A percentile compares a stretch with the other conserved stretches of the same genome.
Evolutionary conservation across 1,140 invertebrate species (phyloP).

Genomic region (Melanaphis sacchari): DNA sequence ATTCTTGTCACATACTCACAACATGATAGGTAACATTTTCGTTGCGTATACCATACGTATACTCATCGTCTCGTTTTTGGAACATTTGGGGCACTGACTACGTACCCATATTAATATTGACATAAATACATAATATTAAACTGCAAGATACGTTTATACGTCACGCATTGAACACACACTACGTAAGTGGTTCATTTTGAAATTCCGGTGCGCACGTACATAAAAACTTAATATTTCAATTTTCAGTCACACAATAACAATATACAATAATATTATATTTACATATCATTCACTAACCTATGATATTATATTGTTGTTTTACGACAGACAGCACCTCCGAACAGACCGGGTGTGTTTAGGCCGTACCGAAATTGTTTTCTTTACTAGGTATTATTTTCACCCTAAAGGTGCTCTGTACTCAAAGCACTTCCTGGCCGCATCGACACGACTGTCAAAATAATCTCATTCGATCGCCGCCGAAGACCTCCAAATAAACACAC

Average conservation of each 20-base stretch:
- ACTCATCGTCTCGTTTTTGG: neutral
- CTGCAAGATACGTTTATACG: neutral
- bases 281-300: neutral
- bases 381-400: conserved; percentile 10
- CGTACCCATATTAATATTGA: neutral
- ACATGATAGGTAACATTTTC: neutral
- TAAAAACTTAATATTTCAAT: neutral
- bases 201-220: neutral
- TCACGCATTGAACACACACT: neutral
- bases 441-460: neutral
- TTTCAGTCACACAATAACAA: neutral
- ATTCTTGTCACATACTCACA: neutral
- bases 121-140: neutral
- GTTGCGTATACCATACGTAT: neutral
- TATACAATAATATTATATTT: neutral
- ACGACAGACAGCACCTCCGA: neutral
- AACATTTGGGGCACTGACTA: neutral
- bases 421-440: neutral
- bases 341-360: neutral
- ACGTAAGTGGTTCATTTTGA: neutral
- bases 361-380: neutral
- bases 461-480: neutral
- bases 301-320: neutral
- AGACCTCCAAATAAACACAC: neutral
- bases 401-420: neutral